phyloP scores from a whole-genome alignment of 2,888 invertebrate species.

The Tribolium freemani region DNA sequence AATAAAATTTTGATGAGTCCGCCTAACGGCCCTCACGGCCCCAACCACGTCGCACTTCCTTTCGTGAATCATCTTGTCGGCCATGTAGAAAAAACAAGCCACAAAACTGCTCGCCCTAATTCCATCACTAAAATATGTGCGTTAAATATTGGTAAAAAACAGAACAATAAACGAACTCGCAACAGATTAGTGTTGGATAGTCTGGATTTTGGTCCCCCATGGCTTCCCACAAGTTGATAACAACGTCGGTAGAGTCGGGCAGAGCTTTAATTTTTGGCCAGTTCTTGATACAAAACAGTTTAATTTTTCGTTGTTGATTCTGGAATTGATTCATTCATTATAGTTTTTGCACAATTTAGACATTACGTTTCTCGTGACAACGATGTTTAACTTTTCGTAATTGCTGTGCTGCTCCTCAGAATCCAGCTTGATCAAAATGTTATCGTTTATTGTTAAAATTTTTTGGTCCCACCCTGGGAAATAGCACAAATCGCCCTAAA shows the following conservation, averaged over 20 bases:
- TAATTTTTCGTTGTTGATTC: background rate
- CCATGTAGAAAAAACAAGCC: slow-evolving; percentile 22
- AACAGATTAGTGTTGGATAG: background rate
- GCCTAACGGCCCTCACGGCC: slow-evolving; percentile 5
- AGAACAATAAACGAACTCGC: slow-evolving; percentile 13
- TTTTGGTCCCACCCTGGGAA: background rate
- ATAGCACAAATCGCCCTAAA: background rate
- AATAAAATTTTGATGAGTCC: slow-evolving; percentile 10
- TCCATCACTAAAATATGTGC: slow-evolving; percentile 9
- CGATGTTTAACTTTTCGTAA: background rate
- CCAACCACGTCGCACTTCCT: slow-evolving; percentile 15
- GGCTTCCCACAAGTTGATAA: slow-evolving; percentile 3
- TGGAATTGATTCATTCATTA: background rate
- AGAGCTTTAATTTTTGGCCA: slow-evolving; percentile 7
- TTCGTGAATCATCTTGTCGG: slow-evolving; percentile 13
- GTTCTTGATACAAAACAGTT: background rate
- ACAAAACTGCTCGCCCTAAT: slow-evolving; percentile 15
- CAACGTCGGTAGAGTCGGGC: background rate
- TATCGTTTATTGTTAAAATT: background rate
- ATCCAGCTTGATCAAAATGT: background rate
- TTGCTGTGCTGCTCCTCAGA: background rate
- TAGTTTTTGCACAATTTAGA: no score
- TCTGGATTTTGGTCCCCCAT: background rate
- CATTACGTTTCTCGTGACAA: no score
- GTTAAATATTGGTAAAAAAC: background rate